Base-by-base conservation (phyloP, 1,140 invertebrate species). In the Agrypnia vestita region DNA sequence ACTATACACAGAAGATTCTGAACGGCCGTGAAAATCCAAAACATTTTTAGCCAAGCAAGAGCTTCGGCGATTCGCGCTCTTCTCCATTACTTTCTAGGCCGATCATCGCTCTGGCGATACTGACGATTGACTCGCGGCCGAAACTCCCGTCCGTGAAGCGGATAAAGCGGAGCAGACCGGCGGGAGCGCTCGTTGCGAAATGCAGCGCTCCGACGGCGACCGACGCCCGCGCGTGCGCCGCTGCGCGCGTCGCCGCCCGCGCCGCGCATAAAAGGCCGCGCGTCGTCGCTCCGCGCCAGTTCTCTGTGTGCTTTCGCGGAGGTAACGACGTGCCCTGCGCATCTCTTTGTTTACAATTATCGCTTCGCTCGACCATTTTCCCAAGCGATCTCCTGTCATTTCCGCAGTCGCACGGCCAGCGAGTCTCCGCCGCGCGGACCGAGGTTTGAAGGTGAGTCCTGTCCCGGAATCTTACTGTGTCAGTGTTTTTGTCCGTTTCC, bases 331-430 rank as follows among this genome's bases (percentile, higher is more conserved):
- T 62, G 61, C 46, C 7, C 43, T 9, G 13, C 17, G 12, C 6
- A 69, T 4, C 15, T n/a, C 64, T 47, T 69, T 69, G 64, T 69
- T 35, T 69, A 69, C 35, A 46, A 47, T 69, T n/a, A n/a, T 47
- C 64, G n/a, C 64, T 47, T 64, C n/a, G 25, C 61, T 21, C 64
- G 19, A 69, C 64, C 64, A 69, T 69, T 69, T 69, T 69, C 21
- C 61, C 35, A 46, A 69, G 44, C 44, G 49, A 44, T 69, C 64
- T 15, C 17, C 64, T 69, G 64, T 69, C 64, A 69, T 69, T 64
- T 69, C 61, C 44, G 46, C 64, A 15, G 13, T 19, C 8, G 55
- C 15, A 59, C 55, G 21, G 15, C n/a, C 55, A 59, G 55, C 21
- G 55, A 59, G 21, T 15, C n/a, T 21, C 55, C 17, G 17, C 55